These are phyloP conservation scores for Cheirogaleus medius DNA, from an alignment of 2,113 vertebrate species.

Conservation along the genomic window DNA sequence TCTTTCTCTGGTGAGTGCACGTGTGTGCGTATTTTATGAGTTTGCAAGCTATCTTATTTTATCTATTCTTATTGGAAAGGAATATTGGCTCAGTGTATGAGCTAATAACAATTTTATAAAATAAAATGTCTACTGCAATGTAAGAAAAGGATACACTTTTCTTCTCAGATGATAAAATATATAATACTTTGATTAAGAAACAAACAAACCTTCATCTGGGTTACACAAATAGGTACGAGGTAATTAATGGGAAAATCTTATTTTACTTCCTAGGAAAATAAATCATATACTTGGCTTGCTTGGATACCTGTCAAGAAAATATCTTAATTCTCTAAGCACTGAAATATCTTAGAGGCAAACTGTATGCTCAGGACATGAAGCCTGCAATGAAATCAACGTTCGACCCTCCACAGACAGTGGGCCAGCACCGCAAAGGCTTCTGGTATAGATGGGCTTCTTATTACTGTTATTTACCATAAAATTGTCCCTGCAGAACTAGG, in stretches of 20 bases:
- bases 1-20: neutral
- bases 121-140: neutral
- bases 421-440: neutral
- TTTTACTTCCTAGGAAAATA: neutral
- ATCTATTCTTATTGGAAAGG: neutral
- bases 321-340: neutral
- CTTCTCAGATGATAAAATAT: neutral
- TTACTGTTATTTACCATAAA: neutral
- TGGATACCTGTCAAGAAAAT: constrained; percentile 41
- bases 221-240: constrained; percentile 45
- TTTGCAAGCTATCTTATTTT: neutral
- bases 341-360: constrained; percentile 28
- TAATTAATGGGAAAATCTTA: constrained; percentile 2
- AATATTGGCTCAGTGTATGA: neutral
- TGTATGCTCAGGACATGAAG: neutral
- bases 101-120: neutral
- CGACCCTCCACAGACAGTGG: neutral
- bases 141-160: neutral
- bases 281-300: neutral
- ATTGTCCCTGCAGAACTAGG: neutral
- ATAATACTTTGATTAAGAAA: constrained; percentile 28
- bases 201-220: constrained; percentile 36
- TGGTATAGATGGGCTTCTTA: neutral
- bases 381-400: neutral
- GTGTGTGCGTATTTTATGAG: neutral